Conservation (phyloP, 2,888 invertebrate genomes). For the Brachynemurus nebulosus region DNA sequence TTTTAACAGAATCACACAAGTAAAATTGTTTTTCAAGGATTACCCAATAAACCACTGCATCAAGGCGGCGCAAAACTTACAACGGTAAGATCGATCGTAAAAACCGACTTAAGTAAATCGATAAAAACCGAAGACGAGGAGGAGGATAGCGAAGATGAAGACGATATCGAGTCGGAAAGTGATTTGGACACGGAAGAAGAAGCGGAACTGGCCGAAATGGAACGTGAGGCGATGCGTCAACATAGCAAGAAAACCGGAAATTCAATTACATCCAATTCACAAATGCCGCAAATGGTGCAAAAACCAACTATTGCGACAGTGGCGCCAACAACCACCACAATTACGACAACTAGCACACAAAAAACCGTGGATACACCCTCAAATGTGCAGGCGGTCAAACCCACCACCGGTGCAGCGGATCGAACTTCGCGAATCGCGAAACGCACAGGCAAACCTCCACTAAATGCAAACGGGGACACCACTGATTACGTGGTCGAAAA, state of each 20-base stretch:
- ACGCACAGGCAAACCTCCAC: conserved; percentile 13
- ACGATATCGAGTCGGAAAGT: conserved; percentile 20
- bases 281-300: not conserved
- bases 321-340: not conserved
- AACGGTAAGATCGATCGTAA: conserved; percentile 8
- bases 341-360: not conserved
- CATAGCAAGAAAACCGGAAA: conserved; percentile 2
- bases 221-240: conserved; percentile 12
- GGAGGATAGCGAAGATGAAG: conserved; percentile 17
- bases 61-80: conserved; percentile 4
- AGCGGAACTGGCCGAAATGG: conserved; percentile 15
- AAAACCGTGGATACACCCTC: no score
- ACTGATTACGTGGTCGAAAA: conserved; percentile 68
- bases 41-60: not conserved
- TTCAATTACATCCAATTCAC: conserved; percentile 1
- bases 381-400: no score
- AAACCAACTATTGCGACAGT: not conserved
- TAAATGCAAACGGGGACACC: conserved; percentile 28
- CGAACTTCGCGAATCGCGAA: conserved; percentile 37
- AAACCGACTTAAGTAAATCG: conserved; percentile 4
- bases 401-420: conserved; percentile 20
- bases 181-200: conserved; percentile 20
- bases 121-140: conserved; percentile 15
- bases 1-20: no score
- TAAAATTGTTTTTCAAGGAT: not conserved